Evolutionary conservation across 2,113 vertebrate genomes (phyloP).

Genomic region (Nibea albiflora): DNA sequence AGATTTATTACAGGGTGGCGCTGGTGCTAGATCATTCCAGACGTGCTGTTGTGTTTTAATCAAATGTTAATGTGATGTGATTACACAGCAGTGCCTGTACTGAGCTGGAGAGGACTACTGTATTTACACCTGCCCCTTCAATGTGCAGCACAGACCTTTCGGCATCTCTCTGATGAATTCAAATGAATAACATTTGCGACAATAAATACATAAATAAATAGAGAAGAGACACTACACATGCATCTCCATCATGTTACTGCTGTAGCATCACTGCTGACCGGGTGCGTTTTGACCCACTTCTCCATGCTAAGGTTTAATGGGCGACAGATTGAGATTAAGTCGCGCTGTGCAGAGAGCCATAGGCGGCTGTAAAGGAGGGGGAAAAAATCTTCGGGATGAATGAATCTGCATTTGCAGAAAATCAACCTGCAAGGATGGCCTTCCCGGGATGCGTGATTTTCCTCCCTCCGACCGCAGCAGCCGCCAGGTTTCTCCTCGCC

Average conservation of each 20-base stretch:
- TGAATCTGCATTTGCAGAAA: neutral
- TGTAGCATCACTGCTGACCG: slow-evolving; percentile 53
- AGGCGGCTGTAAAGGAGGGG: neutral
- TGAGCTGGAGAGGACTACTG: neutral
- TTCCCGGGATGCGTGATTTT: slow-evolving; percentile 84
- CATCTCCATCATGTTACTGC: slow-evolving; percentile 5
- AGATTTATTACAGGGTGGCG: neutral
- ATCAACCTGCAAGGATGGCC: slow-evolving; percentile 84
- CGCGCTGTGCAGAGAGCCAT: slow-evolving; percentile 18
- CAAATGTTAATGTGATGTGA: slow-evolving; percentile 9
- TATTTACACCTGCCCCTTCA: neutral
- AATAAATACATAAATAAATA: neutral
- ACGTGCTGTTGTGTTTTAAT: neutral
- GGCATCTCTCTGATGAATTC: neutral
- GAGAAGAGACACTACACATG: neutral
- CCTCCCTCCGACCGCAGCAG: slow-evolving; percentile 76
- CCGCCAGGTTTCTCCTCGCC: slow-evolving; percentile 76
- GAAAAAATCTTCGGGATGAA: neutral
- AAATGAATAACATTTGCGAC: rapidly evolving
- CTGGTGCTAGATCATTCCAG: neutral
- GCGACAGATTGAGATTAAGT: slow-evolving; percentile 62
- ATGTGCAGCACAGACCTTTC: neutral
- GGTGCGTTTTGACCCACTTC: slow-evolving; percentile 71
- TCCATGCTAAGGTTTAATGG: slow-evolving; percentile 46
- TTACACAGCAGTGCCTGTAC: neutral